phyloP scores from a whole-genome alignment of 2,797 vertebrate genomes.

The Sus cebifrons region DNA sequence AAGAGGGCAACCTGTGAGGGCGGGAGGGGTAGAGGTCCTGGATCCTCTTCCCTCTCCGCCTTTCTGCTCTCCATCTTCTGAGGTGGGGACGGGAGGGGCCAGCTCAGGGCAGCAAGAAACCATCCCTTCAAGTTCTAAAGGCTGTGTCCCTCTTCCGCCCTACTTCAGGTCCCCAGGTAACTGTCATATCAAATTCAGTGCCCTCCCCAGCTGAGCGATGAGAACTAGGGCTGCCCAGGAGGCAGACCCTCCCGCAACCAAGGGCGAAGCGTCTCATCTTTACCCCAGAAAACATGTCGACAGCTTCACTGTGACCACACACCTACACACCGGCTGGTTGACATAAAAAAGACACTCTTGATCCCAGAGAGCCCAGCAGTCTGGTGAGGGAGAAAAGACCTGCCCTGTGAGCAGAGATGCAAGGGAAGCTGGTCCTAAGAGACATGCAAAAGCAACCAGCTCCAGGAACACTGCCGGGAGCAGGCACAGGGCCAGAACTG shows the following conservation, averaged over 20 bases:
- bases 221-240: neutral
- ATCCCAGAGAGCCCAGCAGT: neutral
- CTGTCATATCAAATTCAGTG: neutral
- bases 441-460: neutral
- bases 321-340: neutral
- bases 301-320: neutral
- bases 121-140: neutral
- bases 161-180: neutral
- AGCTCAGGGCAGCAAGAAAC: neutral
- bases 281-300: neutral
- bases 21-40: neutral
- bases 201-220: neutral
- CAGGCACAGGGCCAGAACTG: too few species aligned
- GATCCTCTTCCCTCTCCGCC: neutral
- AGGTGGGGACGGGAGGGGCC: neutral
- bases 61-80: neutral
- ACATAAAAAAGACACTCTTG: neutral
- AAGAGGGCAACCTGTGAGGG: constrained; percentile 46
- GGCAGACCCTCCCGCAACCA: neutral
- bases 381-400: neutral
- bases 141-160: neutral
- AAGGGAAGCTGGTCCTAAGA: neutral
- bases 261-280: neutral
- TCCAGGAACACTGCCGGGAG: rapidly evolving
- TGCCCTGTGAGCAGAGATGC: neutral